Evolutionary conservation across 2,888 invertebrate species (phyloP), one percentile per base, ranked within the genome.

Genomic region (Macrostomum cliftonense): DNA sequence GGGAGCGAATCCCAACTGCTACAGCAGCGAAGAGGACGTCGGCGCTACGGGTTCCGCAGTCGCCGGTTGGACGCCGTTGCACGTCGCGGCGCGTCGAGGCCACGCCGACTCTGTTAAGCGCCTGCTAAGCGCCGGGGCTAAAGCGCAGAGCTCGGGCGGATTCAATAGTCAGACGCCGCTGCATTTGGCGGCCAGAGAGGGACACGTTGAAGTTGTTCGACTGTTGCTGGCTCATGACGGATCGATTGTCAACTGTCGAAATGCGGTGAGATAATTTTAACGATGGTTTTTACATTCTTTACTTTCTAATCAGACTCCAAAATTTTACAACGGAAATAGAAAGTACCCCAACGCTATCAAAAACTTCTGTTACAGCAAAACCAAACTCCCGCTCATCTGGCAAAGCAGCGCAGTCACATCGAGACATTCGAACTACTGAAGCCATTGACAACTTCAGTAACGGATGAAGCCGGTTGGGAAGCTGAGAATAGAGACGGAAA

Each of bases 131-230:
- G 82, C 83, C 58, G 84, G 82, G 37, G 88, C 91, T 12, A 80
- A 42, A n/a, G 39, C 42, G 37, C 40, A 44, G 37, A 37, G 49
- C 43, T 40, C 21, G 12, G 39, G 40, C 12, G 39, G 46, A 38
- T 46, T 12, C 20, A 36, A 19, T 11, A 28, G 46, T 36, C 56
- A 70, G 68, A 93, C 97, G 4, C 91, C 95, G 1, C 75, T 99
- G n/a, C 97, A 99, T 73, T 95, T 95, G 73, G 95, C 95, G 5
- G 91, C 97, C 12, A 95, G 97, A 70, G 97, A 99, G 73, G 97
- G 97, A 0, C 97, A 99, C 71, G 85, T 89, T 49, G 81, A 86
- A 57, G 89, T 95, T 59, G 88, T 97, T 49, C 87, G 87, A 65
- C 77, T 89, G 39, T 76, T 97, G 13, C 75, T 97, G 52, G 91